These are phyloP conservation scores for Poeciliopsis occidentalis DNA, from an alignment of 2,113 vertebrate genomes.

Conservation along the genomic window DNA sequence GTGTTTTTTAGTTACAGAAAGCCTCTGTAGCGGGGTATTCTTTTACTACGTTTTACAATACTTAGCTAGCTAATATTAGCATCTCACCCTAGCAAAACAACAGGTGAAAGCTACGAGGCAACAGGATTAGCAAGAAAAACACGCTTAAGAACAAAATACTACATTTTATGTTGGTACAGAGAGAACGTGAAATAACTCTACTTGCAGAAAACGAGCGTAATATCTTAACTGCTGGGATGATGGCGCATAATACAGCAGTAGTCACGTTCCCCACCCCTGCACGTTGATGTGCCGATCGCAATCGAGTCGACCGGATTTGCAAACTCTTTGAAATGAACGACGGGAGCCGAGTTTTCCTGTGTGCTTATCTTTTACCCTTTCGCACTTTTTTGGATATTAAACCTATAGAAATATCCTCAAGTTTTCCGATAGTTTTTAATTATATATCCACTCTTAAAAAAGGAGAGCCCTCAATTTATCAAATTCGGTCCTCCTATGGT, in stretches of 20 bases:
- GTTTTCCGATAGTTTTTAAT: too few relatives aligned
- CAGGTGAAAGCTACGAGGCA: neutral
- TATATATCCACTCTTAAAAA: too few relatives aligned
- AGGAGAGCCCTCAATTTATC: too few relatives aligned
- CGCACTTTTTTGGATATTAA: too few relatives aligned
- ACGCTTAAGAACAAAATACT: neutral
- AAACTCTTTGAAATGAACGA: neutral
- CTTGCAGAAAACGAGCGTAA: neutral
- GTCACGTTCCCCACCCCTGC: neutral
- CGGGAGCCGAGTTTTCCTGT: neutral
- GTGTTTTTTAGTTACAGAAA: neutral
- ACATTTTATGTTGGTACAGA: fast-evolving
- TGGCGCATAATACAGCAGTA: too few relatives aligned
- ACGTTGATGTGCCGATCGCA: neutral
- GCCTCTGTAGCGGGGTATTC: neutral
- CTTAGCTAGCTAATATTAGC: conserved; percentile 43
- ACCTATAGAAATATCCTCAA: too few relatives aligned
- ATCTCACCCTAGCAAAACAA: neutral
- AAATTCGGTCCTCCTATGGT: too few relatives aligned
- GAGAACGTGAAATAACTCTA: neutral
- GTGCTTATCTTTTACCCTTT: too few relatives aligned
- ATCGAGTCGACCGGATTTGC: neutral
- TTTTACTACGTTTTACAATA: neutral
- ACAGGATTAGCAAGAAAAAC: neutral
- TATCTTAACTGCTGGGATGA: neutral